Base-by-base conservation (phyloP, 1,140 invertebrate genomes). In the Bathynomus jamesi region DNA sequence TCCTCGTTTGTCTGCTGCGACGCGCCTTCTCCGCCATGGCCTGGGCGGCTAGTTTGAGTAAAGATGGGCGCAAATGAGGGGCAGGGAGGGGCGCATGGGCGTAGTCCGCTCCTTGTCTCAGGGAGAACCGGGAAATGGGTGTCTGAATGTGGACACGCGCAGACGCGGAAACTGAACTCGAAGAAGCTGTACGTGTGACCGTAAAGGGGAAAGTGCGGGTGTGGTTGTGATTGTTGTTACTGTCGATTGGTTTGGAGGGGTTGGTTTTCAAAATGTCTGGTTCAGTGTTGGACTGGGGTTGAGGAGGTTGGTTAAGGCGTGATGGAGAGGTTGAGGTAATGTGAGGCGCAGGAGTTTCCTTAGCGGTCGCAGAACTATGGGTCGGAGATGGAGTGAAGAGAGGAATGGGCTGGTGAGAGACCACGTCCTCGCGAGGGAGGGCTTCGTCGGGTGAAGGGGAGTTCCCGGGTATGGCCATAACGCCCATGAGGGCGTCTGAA, bases 111-210 rank as follows among this genome's bases (percentile, higher is more conserved):
- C 75, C 75, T 67, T 76, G 75, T 13, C 70, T 53, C 21, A 71
- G 61, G 21, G 75, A 76, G 69, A 76, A 73, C 68, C 72, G 75
- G n/a, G 72, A 65, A 31, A 76, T 69, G 65, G 75, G 75, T 5
- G 75, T 76, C 62, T 76, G 72, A 67, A 76, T 76, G 65, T 67
- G 75, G 61, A 76, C 75, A 28, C 72, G 69, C 8, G 75, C 72
- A n/a, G 75, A 76, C 11, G 75, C 72, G n/a, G 75, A 76, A 17
- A 76, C 75, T 28, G 75, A 76, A 8, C 71, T 76, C 60, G 72
- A 74, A 13, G 75, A 69, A n/a, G 67, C 61, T 29, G 67, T 69
- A 27, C 67, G 67, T 11, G 46, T 76, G 69, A 76, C 69, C 53
- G 71, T 76, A 30, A 76, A 76, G 17, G 75, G 75, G 28, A 65